phyloP scores from a whole-genome alignment of 2,888 invertebrate genomes.

The Eucriotettix oculatus region DNA sequence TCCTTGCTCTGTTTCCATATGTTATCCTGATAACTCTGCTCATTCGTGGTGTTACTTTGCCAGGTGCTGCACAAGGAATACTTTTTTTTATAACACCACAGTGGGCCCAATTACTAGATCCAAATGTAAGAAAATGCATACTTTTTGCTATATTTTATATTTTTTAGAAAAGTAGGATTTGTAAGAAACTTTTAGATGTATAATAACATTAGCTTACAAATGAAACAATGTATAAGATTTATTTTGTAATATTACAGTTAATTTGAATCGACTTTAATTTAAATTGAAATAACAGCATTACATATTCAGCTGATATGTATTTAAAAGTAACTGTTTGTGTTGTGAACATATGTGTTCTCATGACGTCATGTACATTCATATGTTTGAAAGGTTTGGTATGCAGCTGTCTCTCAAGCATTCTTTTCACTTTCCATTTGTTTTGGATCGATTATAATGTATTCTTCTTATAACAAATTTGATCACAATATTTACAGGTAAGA shows the following conservation, averaged over 20 bases:
- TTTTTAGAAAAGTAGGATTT: no score
- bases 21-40: conserved; percentile 57
- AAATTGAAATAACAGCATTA: no score
- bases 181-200: no score
- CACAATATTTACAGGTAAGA: conserved; percentile 39
- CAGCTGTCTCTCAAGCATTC: conserved; percentile 45
- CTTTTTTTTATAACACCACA: conserved; percentile 63
- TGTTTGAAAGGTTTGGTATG: conserved; percentile 38
- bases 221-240: no score
- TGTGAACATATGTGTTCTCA: no score
- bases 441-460: conserved; percentile 42
- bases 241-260: no score
- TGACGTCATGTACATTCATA: no score
- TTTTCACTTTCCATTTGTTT: conserved; percentile 45
- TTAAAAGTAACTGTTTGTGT: no score
- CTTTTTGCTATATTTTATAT: no score
- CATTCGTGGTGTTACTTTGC: conserved; percentile 33
- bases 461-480: conserved; percentile 41
- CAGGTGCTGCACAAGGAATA: conserved; percentile 57
- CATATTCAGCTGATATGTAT: no score
- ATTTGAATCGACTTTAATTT: no score
- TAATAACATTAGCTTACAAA: no score
- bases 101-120: conserved; percentile 54
- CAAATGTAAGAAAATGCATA: conserved; percentile 32
- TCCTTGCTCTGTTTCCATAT: conserved; percentile 73